Base-by-base conservation (phyloP, 2,797 vertebrate genomes). In the Neosalanx taihuensis region DNA sequence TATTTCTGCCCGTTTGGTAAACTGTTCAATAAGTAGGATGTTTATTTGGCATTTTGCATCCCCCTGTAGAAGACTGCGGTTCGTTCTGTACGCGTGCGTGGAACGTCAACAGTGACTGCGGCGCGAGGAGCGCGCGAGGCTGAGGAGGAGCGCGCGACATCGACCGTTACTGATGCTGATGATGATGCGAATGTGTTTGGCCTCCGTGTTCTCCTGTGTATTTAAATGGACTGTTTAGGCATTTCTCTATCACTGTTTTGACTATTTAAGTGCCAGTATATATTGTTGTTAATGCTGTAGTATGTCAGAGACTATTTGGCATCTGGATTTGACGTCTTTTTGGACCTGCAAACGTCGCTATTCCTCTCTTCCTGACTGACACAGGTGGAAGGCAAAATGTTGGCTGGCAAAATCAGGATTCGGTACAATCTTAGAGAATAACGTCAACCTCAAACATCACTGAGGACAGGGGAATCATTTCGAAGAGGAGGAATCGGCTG, bases 11-110 rank as follows among this genome's bases (percentile, higher is more conserved):
- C 18, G n/a, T 17, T 46, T 56, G 51, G 51, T 56, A 17, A 56
- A 56, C 51, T 56, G 17, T 17, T 56, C 51, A n/a, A 56, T 56
- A n/a, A 56, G 41, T n/a, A n/a, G 51, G 4, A 56, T 56, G 51
- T 56, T 56, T n/a, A n/a, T 56, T 56, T 17, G 51, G 15, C 15
- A 5, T 56, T 56, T n/a, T n/a, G 5, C 18, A n/a, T 17, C 15
- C 4, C 51, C 51, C 6, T 30, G 30, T 67, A 3, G 67, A 79
- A 81, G 79, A 90, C 88, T 91, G 90, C 90, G 79, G 90, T 83
- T 71, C 82, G 3, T 79, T 78, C 81, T 83, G 75, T 91, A 83
- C 89, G 90, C 88, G 57, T 90, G 88, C 90, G 90, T 89, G 84
- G 81, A 77, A 90, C 90, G 90, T 92, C 90, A 90, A 75, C 6